Base-by-base conservation (phyloP, 2,113 vertebrate genomes). In the Haemorhous mexicanus region DNA sequence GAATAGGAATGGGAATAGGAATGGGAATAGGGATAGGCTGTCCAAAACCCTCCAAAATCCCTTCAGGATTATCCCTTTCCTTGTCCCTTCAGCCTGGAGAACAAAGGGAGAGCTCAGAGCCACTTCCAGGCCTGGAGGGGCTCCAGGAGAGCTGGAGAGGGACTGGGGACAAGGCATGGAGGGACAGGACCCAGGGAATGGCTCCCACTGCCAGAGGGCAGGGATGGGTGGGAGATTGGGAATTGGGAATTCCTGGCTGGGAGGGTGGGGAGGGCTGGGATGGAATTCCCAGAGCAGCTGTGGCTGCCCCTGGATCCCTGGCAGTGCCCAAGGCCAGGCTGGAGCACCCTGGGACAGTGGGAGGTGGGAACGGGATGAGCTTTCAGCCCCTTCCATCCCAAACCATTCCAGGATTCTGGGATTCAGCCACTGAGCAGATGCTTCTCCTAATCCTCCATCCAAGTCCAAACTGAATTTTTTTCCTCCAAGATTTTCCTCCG, bases 271-370 rank as follows among this genome's bases (percentile, higher is more conserved):
- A 52, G 50, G 9, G 50, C 50, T 52, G 58, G 58, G 58, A 12
- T 61, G 58, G 66, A 30, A 61, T 70, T 70, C 24, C 66, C 67
- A 70, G 46, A 83, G 18, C 0, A 23, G 30, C 55, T 61, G 53
- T 6, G 79, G 64, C 53, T 81, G 53, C 15, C 18, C 62, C 53
- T n/a, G 64, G 46, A 83, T 69, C 44, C 35, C 53, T 69, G 78
- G 35, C 0, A 41, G 2, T 52, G 37, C 0, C 80, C 80, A 19
- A 43, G 55, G 32, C 23, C 53, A 41, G 66, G 24, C 0, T 66
- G 55, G 62, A 46, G 1, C 30, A 19, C 0, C 56, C 74, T 61
- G n/a, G 27, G n/a, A 19, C 3, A 24, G 26, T 37, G n/a, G 44
- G 10, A 49, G 35, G 23, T 33, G 28, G 52, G 43, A 58, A 33